Conservation (phyloP, 1,140 invertebrate species). For the Drosophila lacertosa region DNA sequence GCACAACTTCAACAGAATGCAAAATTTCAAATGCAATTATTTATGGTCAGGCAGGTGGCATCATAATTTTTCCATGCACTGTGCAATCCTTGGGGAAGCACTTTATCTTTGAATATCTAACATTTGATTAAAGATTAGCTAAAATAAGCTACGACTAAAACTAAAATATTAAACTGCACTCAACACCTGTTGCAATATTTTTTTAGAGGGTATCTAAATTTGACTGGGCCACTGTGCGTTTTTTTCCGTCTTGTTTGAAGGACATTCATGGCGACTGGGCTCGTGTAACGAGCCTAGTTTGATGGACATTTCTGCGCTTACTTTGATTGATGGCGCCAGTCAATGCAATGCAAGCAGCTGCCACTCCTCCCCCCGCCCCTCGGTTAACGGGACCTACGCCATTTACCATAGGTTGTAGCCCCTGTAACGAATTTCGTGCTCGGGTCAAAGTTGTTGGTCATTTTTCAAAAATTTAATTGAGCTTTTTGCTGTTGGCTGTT, state of each 20-base stretch:
- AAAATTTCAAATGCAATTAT: conserved; percentile 58
- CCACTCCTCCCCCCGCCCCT: no score
- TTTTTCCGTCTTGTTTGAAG: conserved; percentile 20
- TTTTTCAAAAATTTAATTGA: conserved; percentile 77
- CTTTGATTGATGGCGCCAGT: conserved; percentile 67
- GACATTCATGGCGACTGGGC: conserved; percentile 31
- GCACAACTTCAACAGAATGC: conserved; percentile 35
- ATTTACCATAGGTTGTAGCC: no score
- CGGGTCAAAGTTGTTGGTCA: conserved; percentile 42
- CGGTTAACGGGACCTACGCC: no score
- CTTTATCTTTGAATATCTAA: conserved; percentile 1
- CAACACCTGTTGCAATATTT: neutral
- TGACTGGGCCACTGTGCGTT: neutral
- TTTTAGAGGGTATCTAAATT: neutral
- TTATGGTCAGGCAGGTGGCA: conserved; percentile 43
- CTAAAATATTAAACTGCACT: neutral
- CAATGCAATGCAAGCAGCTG: conserved; percentile 24
- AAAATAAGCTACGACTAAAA: no score
- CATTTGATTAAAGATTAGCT: neutral
- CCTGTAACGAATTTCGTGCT: no score
- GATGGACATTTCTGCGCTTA: conserved; percentile 37
- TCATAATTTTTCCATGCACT: conserved; percentile 38
- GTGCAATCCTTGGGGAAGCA: conserved; percentile 13
- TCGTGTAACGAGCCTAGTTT: conserved; percentile 63
- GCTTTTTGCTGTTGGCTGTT: conserved; percentile 65